A percentile compares a stretch with the other conserved stretches of the same genome.
Conservation (phyloP, 2,113 vertebrate genomes). For the Labeo catla region DNA sequence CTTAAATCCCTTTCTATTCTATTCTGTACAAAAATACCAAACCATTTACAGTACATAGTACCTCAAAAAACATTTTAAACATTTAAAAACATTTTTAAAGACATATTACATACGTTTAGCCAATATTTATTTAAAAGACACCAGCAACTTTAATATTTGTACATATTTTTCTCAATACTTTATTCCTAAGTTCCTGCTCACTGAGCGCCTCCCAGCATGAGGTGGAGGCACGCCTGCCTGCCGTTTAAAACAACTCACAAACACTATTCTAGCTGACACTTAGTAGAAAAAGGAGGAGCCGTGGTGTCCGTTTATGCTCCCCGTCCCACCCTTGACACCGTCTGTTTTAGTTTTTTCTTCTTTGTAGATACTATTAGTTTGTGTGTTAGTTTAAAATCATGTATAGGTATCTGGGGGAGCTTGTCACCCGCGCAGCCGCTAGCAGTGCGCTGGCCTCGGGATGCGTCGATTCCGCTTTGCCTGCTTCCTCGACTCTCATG, state of each 20-base stretch:
- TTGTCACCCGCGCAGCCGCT: constrained; percentile 76
- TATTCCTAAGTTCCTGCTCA: background rate
- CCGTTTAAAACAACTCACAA: constrained; percentile 50
- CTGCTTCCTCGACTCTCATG: constrained; percentile 60
- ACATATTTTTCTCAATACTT: background rate
- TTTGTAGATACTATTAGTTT: background rate
- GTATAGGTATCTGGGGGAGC: constrained; percentile 84
- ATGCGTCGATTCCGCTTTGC: constrained; percentile 60
- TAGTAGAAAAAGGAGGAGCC: constrained; percentile 32
- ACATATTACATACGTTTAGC: background rate
- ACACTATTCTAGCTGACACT: constrained; percentile 40
- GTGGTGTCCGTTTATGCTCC: constrained; percentile 23
- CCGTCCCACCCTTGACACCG: background rate
- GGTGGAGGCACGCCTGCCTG: constrained; percentile 44
- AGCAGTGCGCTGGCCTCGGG: constrained; percentile 65
- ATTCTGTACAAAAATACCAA: background rate
- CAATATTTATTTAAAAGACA: background rate
- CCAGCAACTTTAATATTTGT: background rate
- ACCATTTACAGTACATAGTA: too few species aligned
- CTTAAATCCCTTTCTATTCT: background rate
- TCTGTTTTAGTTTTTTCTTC: background rate
- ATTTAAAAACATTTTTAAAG: background rate
- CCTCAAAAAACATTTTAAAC: background rate
- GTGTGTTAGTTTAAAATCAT: constrained; percentile 63
- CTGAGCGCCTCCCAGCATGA: constrained; percentile 50